Percentiles rank a stretch among this genome's conserved stretches.
These are phyloP conservation scores for Silurus meridionalis DNA, from an alignment of 2,113 vertebrate species.

Conservation along the genomic window DNA sequence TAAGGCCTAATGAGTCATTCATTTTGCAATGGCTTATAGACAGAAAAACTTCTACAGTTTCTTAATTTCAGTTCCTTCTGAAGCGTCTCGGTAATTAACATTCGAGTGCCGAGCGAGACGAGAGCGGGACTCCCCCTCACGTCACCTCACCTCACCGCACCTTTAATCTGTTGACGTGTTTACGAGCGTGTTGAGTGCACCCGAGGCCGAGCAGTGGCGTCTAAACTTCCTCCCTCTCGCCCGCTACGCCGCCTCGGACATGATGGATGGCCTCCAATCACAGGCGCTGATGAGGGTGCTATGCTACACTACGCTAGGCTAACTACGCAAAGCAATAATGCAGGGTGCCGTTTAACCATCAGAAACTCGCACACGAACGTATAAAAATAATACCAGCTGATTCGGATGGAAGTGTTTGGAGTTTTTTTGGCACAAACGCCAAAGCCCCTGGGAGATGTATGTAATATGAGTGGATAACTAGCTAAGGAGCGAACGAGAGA, in stretches of 20 bases:
- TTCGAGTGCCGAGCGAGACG: neutral
- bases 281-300: conserved; percentile 34
- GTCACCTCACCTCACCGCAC: conserved; percentile 10
- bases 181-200: conserved; percentile 9
- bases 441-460: neutral
- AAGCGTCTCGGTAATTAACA: neutral
- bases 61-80: neutral
- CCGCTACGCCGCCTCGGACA: conserved; percentile 24
- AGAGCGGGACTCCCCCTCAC: neutral
- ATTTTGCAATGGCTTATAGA: no score
- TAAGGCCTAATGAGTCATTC: neutral
- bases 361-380: conserved; percentile 8
- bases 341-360: conserved; percentile 36
- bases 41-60: neutral
- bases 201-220: neutral
- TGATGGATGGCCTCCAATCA: conserved; percentile 43
- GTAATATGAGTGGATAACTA: neutral
- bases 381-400: neutral
- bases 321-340: conserved; percentile 30
- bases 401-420: neutral
- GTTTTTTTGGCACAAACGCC: neutral
- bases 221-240: neutral
- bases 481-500: neutral
- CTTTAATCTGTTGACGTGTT: conserved; percentile 24
- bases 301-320: conserved; percentile 29